These are phyloP conservation scores for Arbacia lixula DNA, from an alignment of 53 echinoderm and acorn worm genomes.

Conservation along the genomic window DNA sequence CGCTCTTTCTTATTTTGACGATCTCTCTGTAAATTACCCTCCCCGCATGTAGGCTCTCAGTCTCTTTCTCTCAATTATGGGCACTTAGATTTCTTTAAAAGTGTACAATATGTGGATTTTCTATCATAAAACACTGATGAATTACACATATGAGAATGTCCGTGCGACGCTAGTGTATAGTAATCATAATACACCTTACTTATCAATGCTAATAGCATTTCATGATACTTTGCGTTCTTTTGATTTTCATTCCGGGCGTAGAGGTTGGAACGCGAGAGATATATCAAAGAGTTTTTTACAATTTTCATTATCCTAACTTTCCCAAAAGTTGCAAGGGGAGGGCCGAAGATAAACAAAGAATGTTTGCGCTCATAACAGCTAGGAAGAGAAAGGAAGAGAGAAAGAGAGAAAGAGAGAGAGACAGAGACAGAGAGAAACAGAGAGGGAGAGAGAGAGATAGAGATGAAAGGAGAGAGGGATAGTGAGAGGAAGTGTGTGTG, in stretches of 20 bases:
- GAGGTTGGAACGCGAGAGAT: too few relatives aligned
- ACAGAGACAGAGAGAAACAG: not conserved
- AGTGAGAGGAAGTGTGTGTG: too few relatives aligned
- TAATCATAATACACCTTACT: constrained; percentile 1
- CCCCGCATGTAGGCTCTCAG: constrained; percentile 16
- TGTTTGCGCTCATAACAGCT: too few relatives aligned
- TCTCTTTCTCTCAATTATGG: constrained; percentile 30
- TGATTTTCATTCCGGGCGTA: too few relatives aligned
- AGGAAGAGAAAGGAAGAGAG: not conserved
- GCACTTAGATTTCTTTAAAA: constrained; percentile 31
- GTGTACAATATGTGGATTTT: constrained; percentile 33
- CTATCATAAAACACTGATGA: constrained; percentile 31
- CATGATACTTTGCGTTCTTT: too few relatives aligned
- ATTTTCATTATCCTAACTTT: too few relatives aligned
- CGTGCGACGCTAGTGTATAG: constrained; percentile 21
- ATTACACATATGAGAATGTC: constrained; percentile 23
- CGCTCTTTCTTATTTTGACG: constrained; percentile 25
- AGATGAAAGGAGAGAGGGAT: too few relatives aligned
- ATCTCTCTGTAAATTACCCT: constrained; percentile 40
- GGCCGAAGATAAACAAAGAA: too few relatives aligned
- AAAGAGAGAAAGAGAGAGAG: not conserved
- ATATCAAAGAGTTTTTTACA: too few relatives aligned
- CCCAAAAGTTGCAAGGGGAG: too few relatives aligned
- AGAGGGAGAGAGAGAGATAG: not conserved
- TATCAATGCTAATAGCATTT: too few relatives aligned